These are phyloP conservation scores for Eupithecia pulchellata DNA, from an alignment of 2,888 invertebrate species.

Conservation along the genomic window DNA sequence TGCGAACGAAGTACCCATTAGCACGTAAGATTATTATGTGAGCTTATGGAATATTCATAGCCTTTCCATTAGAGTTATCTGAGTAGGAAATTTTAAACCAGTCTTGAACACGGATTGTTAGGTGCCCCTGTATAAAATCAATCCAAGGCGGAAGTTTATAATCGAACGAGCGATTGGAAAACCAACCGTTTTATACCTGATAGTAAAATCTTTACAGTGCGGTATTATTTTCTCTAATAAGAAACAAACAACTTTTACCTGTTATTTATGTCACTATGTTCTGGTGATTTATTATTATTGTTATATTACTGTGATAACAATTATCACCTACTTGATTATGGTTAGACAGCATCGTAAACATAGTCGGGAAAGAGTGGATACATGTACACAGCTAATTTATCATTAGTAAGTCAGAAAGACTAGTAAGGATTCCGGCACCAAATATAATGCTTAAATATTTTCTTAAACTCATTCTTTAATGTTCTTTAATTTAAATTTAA, in stretches of 20 bases:
- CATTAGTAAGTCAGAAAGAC: too few species aligned
- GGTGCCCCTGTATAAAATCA: background rate
- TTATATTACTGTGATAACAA: background rate
- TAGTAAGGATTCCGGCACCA: too few species aligned
- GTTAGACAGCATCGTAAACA: background rate
- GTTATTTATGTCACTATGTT: background rate
- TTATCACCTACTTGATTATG: background rate
- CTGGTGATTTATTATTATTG: background rate
- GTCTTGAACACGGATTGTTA: background rate
- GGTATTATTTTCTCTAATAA: background rate
- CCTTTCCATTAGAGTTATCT: constrained; percentile 19
- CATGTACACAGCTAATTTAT: background rate
- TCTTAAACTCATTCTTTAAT: background rate
- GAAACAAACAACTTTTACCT: background rate
- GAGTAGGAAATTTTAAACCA: constrained; percentile 11
- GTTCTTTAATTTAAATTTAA: too few species aligned
- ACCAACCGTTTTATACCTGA: background rate
- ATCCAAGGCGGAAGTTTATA: background rate
- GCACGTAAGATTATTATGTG: constrained; percentile 30
- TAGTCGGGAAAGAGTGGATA: background rate
- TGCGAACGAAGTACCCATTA: constrained; percentile 17
- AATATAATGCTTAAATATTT: too few species aligned
- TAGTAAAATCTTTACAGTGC: background rate
- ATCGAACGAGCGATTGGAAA: background rate
- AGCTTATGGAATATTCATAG: constrained; percentile 34